phyloP scores from a whole-genome alignment of 2,797 vertebrate genomes.

The Geotrypetes seraphini region DNA sequence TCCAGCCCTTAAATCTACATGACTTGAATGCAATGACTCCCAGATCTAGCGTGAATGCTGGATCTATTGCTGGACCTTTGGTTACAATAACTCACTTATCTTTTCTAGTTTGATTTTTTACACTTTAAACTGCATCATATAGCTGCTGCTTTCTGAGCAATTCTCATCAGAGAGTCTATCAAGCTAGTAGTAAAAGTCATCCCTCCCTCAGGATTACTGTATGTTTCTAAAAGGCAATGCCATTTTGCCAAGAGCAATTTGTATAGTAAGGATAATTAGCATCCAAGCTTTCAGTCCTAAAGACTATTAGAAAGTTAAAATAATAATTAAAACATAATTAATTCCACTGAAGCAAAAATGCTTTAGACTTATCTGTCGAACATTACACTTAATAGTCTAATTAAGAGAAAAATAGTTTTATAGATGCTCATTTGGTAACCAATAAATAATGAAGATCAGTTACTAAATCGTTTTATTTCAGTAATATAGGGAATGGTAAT shows the following conservation, averaged over 20 bases:
- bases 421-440: slow-evolving; percentile 33
- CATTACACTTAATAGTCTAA: slow-evolving; percentile 31
- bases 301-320: slow-evolving; percentile 27
- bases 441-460: slow-evolving; percentile 19
- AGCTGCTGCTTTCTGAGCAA: too few relatives aligned
- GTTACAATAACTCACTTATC: too few relatives aligned
- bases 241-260: slow-evolving; percentile 9
- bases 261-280: slow-evolving; percentile 14
- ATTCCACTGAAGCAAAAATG: slow-evolving; percentile 25
- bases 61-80: too few relatives aligned
- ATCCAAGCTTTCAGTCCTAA: slow-evolving; percentile 19
- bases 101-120: too few relatives aligned
- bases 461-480: slow-evolving; percentile 45
- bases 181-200: too few relatives aligned
- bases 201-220: too few relatives aligned
- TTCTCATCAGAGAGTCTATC: too few relatives aligned
- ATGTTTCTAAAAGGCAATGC: background rate
- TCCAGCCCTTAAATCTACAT: too few relatives aligned
- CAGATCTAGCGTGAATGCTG: too few relatives aligned
- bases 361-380: slow-evolving; percentile 23
- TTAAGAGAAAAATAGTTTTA: slow-evolving; percentile 48
- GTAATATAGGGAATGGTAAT: slow-evolving; percentile 30
- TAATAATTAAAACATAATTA: slow-evolving; percentile 33
- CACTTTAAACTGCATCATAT: too few relatives aligned
- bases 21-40: too few relatives aligned